Evolutionary conservation across 1,140 invertebrate species (phyloP), one percentile per base, ranked within the genome.

Genomic region (Ips typographus): DNA sequence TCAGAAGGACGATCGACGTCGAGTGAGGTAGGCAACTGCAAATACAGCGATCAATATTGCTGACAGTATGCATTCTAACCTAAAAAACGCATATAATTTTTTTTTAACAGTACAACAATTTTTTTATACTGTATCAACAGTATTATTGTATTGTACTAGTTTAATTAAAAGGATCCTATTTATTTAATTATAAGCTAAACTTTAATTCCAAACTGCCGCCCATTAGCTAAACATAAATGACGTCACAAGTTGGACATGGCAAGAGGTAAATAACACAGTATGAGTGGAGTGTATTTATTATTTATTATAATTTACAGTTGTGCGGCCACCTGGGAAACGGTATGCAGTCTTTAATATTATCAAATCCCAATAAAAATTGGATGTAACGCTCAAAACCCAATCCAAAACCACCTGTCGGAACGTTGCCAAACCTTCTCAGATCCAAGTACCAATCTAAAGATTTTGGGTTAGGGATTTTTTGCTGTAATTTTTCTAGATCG

Each of bases 361-460:
- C 77, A 49, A 95, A 87, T 49, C 88, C 87, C 55, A 95, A 86
- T 2, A 98, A 58, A 52, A 89, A 85, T 82, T 96, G 94, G 58
- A 99, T 79, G 74, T 92, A 89, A 79, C 97, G 86, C 80, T 99
- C 98, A 78, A 99, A 92, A 5, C 97, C 98, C 77, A 99, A 84
- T 57, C 97, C 97, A 85, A 95, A 99, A 0, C 97, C 97, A 36
- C 90, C 95, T 44, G 94, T 95, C 0, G 94, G 88, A 56, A 93
- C 87, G 73, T 91, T 89, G 2, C 96, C 97, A 84, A 88, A 95
- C 83, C 90, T 91, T 72, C 98, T 82, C 52, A 99, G 77, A 62
- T 98, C 93, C 61, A 96, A 84, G 82, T 99, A 99, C 94, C 95
- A 96, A n/a, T 87, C 80, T 4, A 95, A 79, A 41, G 85, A 82